Evolutionary conservation across 2,888 invertebrate genomes (phyloP).

Genomic region (Eurytoma adleriae): DNA sequence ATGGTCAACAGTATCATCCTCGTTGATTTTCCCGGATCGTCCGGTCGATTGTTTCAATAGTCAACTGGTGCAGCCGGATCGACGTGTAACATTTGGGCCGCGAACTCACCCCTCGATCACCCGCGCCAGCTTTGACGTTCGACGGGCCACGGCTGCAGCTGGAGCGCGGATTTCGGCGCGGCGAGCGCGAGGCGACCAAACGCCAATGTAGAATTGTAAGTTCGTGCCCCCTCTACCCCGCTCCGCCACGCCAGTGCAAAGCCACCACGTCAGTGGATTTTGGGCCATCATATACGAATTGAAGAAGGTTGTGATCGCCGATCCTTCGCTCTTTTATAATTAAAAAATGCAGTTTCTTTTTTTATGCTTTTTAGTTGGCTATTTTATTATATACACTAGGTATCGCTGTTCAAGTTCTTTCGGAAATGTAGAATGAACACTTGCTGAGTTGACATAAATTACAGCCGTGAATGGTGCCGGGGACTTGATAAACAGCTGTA

Average conservation of each 20-base stretch:
- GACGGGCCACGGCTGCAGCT: too few species aligned
- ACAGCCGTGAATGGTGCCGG: not conserved
- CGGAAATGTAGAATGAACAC: constrained; percentile 39
- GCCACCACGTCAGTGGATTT: constrained; percentile 69
- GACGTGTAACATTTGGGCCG: constrained; percentile 26
- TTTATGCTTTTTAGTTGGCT: too few species aligned
- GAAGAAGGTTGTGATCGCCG: too few species aligned
- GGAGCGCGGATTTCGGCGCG: too few species aligned
- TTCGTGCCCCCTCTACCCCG: not conserved
- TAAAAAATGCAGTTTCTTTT: too few species aligned
- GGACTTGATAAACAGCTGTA: not conserved
- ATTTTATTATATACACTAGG: too few species aligned
- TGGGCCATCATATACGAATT: constrained; percentile 26
- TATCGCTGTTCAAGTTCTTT: too few species aligned
- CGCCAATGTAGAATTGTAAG: too few species aligned
- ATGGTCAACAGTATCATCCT: constrained; percentile 97
- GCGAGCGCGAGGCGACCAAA: too few species aligned
- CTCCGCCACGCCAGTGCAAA: constrained; percentile 62
- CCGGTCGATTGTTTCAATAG: constrained; percentile 17
- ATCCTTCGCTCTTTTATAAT: too few species aligned
- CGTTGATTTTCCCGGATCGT: constrained; percentile 63
- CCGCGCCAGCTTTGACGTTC: constrained; percentile 12
- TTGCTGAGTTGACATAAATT: not conserved
- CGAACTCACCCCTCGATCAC: not conserved
- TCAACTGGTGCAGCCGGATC: not conserved